Conservation (phyloP, 2,797 vertebrate genomes). For the Enteromius radiatus region DNA sequence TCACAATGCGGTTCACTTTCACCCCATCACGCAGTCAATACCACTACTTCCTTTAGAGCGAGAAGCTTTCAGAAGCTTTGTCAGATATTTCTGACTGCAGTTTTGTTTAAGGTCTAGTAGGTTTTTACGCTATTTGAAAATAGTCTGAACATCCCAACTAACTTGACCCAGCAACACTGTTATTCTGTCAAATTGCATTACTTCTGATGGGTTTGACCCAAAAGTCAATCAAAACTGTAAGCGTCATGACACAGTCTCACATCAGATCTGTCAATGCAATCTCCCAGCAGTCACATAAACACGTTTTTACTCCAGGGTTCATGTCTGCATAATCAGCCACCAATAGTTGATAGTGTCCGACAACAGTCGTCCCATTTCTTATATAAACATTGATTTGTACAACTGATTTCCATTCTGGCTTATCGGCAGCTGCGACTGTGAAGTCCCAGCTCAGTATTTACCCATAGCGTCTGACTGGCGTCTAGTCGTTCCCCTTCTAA, state of each 20-base stretch:
- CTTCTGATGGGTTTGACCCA: neutral
- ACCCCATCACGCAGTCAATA: conserved; percentile 13
- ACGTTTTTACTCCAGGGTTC: neutral
- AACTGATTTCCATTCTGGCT: conserved; percentile 21
- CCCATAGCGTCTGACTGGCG: neutral
- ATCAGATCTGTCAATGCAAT: neutral
- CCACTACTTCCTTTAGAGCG: conserved; percentile 11
- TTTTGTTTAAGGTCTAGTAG: neutral
- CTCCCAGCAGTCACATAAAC: conserved; percentile 15
- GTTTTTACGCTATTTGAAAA: neutral
- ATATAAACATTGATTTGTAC: conserved; percentile 42
- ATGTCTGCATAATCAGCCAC: conserved; percentile 34
- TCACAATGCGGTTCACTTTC: conserved; percentile 27
- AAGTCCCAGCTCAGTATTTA: neutral
- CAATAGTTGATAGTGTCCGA: conserved; percentile 19
- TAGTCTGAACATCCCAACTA: neutral
- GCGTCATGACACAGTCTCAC: neutral
- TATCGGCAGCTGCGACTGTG: neutral
- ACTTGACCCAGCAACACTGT: neutral
- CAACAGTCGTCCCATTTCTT: conserved; percentile 37
- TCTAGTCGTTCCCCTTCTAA: conserved; percentile 14
- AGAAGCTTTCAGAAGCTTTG: conserved; percentile 13
- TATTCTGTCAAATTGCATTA: conserved; percentile 15
- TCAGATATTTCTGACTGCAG: neutral
- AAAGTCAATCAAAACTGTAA: conserved; percentile 40